A percentile compares a stretch with the other conserved stretches of the same genome.
Evolutionary conservation across 2,888 invertebrate genomes (phyloP).

Genomic region (Hypomecis atomaria): DNA sequence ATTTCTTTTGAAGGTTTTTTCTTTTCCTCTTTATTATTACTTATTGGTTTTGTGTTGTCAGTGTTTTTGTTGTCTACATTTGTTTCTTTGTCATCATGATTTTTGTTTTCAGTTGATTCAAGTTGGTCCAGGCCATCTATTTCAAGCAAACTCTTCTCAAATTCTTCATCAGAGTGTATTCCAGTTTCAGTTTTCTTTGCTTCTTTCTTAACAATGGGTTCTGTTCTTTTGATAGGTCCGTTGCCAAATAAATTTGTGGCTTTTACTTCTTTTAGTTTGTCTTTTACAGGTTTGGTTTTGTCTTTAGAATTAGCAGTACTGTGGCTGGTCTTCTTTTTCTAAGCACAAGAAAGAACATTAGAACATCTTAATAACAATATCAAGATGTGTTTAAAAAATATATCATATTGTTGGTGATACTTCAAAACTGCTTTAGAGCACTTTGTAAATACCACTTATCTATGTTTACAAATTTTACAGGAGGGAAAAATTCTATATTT

Average conservation of each 20-base stretch:
- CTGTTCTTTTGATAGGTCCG: slow-evolving; percentile 85
- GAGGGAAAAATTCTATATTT: too few relatives aligned
- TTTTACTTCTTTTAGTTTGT: slow-evolving; percentile 71
- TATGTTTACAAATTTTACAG: too few relatives aligned
- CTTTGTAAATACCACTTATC: too few relatives aligned
- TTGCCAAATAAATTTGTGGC: slow-evolving; percentile 86
- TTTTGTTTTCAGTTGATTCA: slow-evolving; percentile 32
- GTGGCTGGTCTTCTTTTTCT: slow-evolving; percentile 68
- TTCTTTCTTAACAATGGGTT: slow-evolving; percentile 73
- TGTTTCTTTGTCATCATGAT: slow-evolving; percentile 10
- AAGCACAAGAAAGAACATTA: not conserved
- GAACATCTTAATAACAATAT: not conserved
- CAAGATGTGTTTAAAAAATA: too few relatives aligned
- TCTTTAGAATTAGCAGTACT: slow-evolving; percentile 50
- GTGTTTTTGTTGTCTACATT: not conserved
- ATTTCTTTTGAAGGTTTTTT: not conserved
- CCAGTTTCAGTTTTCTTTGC: slow-evolving; percentile 78
- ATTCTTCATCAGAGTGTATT: slow-evolving; percentile 88
- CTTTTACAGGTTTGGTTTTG: slow-evolving; percentile 50
- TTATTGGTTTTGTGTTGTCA: not conserved
- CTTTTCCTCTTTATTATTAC: not conserved
- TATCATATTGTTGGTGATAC: too few relatives aligned
- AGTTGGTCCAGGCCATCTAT: slow-evolving; percentile 83
- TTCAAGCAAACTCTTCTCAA: slow-evolving; percentile 87
- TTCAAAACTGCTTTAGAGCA: too few relatives aligned